Evolutionary conservation across 2,113 vertebrate species (phyloP).

Genomic region (Brachypteracias leptosomus): DNA sequence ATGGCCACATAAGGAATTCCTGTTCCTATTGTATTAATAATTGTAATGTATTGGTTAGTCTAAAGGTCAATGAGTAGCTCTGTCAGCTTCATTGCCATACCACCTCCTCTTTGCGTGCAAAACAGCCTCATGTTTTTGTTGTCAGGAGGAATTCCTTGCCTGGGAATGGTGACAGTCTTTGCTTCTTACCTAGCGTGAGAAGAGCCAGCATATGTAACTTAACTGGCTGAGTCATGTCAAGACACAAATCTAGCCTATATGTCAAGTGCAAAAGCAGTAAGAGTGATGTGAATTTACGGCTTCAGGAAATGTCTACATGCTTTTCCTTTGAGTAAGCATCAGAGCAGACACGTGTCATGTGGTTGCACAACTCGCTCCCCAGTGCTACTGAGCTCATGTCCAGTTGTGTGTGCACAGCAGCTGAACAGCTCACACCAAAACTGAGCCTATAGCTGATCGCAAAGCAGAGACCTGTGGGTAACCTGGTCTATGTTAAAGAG

Average conservation of each 20-base stretch:
- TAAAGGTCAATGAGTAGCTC: neutral
- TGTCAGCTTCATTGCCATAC: neutral
- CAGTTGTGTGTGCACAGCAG: neutral
- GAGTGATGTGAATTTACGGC: neutral
- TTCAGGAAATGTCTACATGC: neutral
- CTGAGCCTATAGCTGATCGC: rapidly evolving
- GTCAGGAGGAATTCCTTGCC: neutral
- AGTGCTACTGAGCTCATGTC: neutral
- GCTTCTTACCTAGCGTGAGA: neutral
- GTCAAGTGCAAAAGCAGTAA: neutral
- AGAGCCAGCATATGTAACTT: neutral
- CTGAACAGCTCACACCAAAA: neutral
- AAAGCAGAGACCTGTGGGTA: neutral
- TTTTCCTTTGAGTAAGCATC: neutral
- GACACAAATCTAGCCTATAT: neutral
- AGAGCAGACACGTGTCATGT: neutral
- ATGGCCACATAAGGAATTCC: neutral
- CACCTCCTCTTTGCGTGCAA: neutral
- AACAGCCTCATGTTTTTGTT: neutral
- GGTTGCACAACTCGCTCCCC: neutral
- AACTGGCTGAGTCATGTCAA: constrained; percentile 12
- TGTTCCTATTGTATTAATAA: neutral
- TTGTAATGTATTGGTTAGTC: neutral
- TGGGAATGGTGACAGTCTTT: neutral
- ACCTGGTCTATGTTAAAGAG: neutral